Conservation (phyloP, 2,797 vertebrate genomes). For the Argya squamiceps region DNA sequence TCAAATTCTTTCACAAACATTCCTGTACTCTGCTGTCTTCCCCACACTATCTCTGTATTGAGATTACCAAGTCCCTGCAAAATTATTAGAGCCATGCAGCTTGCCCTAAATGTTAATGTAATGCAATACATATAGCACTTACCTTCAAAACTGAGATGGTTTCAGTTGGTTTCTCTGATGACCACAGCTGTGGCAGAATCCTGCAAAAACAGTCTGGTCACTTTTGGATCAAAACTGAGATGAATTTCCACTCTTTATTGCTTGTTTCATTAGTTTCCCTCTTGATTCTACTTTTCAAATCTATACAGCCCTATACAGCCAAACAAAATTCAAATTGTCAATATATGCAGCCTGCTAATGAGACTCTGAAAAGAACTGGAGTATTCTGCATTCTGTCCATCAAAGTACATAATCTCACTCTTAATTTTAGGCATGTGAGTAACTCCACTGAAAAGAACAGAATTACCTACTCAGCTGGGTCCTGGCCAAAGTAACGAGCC, state of each 20-base stretch:
- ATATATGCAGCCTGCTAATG: neutral
- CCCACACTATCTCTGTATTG: neutral
- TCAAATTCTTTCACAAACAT: neutral
- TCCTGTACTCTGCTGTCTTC: neutral
- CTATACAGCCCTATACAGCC: neutral
- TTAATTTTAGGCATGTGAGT: conserved; percentile 1
- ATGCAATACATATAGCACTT: neutral
- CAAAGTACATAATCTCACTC: neutral
- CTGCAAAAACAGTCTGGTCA: neutral
- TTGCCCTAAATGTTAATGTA: neutral
- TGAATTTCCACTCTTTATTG: neutral
- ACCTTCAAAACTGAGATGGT: neutral
- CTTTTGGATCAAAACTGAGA: neutral
- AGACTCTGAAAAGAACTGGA: neutral
- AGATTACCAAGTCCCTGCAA: neutral
- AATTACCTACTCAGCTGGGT: neutral
- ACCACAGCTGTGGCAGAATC: neutral
- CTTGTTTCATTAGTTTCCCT: neutral
- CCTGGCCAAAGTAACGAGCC: neutral
- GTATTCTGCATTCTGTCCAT: neutral
- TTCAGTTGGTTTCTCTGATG: neutral
- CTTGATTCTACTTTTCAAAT: neutral
- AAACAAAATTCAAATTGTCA: neutral
- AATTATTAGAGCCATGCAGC: neutral
- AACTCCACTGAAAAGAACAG: neutral